Evolutionary conservation across 2,888 invertebrate genomes (phyloP).

Genomic region (Volucella inflata): DNA sequence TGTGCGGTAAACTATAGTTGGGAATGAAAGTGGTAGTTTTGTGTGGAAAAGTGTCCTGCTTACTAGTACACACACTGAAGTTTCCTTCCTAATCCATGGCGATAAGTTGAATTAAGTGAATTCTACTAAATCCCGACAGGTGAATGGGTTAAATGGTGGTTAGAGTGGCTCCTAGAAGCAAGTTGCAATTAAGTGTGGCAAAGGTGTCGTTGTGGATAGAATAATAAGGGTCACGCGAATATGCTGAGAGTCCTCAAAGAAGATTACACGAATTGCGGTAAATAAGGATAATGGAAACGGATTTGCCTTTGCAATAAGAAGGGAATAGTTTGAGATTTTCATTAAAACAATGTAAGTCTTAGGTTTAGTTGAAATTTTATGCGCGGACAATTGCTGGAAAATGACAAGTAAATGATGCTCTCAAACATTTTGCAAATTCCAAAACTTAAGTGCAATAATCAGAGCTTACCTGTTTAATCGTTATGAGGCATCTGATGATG

Average conservation of each 20-base stretch:
- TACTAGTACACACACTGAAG: slow-evolving; percentile 34
- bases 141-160: neutral
- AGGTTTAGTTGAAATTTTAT: slow-evolving; percentile 42
- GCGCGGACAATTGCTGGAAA: neutral
- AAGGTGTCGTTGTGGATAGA: slow-evolving; percentile 33
- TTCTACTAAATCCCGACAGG: slow-evolving; percentile 23
- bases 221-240: slow-evolving; percentile 64
- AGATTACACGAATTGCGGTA: slow-evolving; percentile 55
- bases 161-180: neutral
- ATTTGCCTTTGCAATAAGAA: slow-evolving; percentile 16
- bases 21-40: neutral
- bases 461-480: no score
- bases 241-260: slow-evolving; percentile 22
- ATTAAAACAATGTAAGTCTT: slow-evolving; percentile 54
- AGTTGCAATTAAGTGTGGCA: slow-evolving; percentile 42
- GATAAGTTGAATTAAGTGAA: slow-evolving; percentile 72
- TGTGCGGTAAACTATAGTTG: slow-evolving; percentile 57
- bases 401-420: neutral
- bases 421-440: neutral
- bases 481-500: no score
- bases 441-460: no score
- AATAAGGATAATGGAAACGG: slow-evolving; percentile 40
- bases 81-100: slow-evolving; percentile 62
- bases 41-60: slow-evolving; percentile 40
- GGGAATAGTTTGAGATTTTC: slow-evolving; percentile 53